phyloP scores from a whole-genome alignment of 2,113 vertebrate species.

The Chloropsis cyanopogon region DNA sequence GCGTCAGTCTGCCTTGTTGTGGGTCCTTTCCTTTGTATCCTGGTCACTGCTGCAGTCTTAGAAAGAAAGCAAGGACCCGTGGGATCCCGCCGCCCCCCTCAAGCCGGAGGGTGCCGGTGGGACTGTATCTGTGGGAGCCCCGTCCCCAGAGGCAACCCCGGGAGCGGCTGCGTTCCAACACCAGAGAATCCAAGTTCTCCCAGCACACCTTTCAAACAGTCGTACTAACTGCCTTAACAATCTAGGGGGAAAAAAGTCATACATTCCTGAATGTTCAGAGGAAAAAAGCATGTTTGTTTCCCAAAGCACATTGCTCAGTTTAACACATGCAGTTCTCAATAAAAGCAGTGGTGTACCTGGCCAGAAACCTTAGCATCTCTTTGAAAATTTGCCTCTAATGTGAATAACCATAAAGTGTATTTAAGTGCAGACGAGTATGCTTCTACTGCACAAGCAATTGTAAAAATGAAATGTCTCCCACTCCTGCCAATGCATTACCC shows the following conservation, averaged over 20 bases:
- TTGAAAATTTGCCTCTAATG: constrained; percentile 60
- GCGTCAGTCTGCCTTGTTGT: no score
- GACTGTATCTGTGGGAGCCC: no score
- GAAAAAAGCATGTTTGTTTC: neutral
- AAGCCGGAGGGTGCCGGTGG: no score
- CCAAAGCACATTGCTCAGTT: neutral
- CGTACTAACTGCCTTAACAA: neutral
- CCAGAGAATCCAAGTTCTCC: neutral
- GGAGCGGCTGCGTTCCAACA: no score
- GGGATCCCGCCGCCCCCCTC: no score
- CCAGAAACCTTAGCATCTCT: constrained; percentile 43
- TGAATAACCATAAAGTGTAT: constrained; percentile 43
- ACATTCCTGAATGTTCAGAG: neutral
- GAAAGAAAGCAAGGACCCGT: no score
- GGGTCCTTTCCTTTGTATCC: no score
- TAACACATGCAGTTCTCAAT: neutral
- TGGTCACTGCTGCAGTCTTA: no score
- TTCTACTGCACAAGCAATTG: constrained; percentile 53
- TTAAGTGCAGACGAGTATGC: constrained; percentile 39
- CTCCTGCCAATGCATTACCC: constrained; percentile 70
- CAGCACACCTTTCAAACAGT: neutral
- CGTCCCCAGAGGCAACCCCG: no score
- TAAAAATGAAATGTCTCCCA: constrained; percentile 70
- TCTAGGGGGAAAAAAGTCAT: neutral
- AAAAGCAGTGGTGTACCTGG: constrained; percentile 16